phyloP scores from a whole-genome alignment of 92 coral and sea anemone genomes.

The Epizoanthus rinbou region DNA sequence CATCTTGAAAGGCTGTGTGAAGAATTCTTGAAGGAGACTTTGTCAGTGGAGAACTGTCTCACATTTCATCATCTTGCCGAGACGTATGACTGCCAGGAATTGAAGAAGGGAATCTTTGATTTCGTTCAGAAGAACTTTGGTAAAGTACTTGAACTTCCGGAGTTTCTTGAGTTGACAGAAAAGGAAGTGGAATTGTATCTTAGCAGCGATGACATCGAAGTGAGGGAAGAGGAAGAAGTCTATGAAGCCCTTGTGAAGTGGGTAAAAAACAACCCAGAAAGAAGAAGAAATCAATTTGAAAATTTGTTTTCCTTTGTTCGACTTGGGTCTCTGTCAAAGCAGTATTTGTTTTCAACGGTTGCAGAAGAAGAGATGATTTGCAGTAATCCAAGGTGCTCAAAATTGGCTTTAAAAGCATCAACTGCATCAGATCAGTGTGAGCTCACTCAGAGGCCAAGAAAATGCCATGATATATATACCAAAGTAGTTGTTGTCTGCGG shows the following conservation, averaged over 20 bases:
- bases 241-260: slow-evolving; percentile 4
- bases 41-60: slow-evolving; percentile 8
- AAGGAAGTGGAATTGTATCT: neutral
- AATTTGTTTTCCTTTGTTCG: neutral
- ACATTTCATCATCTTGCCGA: neutral
- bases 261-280: neutral
- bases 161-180: slow-evolving; percentile 11
- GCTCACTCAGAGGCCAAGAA: neutral
- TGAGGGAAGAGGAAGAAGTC: slow-evolving; percentile 12
- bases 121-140: neutral
- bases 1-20: slow-evolving; percentile 10
- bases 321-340: neutral
- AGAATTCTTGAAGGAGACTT: slow-evolving; percentile 17
- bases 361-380: slow-evolving; percentile 14
- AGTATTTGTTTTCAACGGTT: neutral
- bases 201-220: neutral
- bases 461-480: neutral
- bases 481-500: neutral
- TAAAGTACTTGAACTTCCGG: neutral
- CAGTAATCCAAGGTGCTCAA: neutral
- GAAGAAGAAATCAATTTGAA: neutral
- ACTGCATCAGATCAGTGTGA: neutral
- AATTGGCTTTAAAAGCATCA: slow-evolving; percentile 7
- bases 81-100: neutral
- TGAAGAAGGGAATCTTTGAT: neutral